Evolutionary conservation across 2,888 invertebrate genomes (phyloP).

Genomic region (Oscheius sp.): DNA sequence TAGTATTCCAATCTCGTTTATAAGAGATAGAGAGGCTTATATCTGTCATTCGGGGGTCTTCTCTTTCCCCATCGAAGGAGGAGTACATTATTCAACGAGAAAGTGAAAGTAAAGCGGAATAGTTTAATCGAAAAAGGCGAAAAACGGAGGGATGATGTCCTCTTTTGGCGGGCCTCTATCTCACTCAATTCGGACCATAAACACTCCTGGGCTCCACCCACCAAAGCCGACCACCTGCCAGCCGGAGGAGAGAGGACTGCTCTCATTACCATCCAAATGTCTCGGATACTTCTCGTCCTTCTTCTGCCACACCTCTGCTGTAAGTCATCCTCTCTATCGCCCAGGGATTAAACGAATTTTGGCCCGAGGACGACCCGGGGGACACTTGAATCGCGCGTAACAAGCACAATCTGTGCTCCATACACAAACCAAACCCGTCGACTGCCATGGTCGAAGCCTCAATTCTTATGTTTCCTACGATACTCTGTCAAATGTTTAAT

Average conservation of each 20-base stretch:
- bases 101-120: too few relatives aligned
- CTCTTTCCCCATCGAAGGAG: too few relatives aligned
- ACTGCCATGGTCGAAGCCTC: conserved; percentile 38
- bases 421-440: not conserved
- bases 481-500: conserved; percentile 67
- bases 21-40: too few relatives aligned
- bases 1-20: too few relatives aligned
- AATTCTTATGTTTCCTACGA: conserved; percentile 62
- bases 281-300: conserved; percentile 2
- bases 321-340: conserved; percentile 16
- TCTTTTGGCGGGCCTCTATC: not conserved
- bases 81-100: too few relatives aligned
- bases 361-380: conserved; percentile 1
- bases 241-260: not conserved
- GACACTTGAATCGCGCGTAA: conserved; percentile 37
- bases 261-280: not conserved
- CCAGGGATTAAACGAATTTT: conserved; percentile 13
- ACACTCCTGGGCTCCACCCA: conserved; percentile 23
- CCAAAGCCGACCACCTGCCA: conserved; percentile 15
- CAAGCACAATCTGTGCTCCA: conserved; percentile 31
- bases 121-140: too few relatives aligned
- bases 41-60: too few relatives aligned
- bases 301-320: conserved; percentile 20
- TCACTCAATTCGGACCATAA: conserved; percentile 14
- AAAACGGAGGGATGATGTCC: not conserved